phyloP scores from a whole-genome alignment of 2,797 vertebrate species.

The Monodelphis domestica region DNA sequence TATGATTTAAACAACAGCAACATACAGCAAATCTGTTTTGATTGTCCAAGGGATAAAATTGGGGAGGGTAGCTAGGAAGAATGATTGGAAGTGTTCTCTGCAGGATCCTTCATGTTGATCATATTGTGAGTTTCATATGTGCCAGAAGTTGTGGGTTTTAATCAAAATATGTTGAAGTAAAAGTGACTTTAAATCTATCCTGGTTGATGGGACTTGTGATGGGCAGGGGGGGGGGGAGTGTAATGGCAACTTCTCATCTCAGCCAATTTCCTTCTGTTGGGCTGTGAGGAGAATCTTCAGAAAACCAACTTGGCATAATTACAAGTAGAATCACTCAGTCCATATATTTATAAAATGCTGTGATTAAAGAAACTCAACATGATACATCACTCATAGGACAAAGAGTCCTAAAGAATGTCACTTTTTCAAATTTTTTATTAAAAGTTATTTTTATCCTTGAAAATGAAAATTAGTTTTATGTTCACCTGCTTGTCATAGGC shows the following conservation, averaged over 20 bases:
- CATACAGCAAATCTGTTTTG: not conserved
- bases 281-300: not conserved
- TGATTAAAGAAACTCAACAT: slow-evolving; percentile 45
- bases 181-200: slow-evolving; percentile 33
- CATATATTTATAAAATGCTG: slow-evolving; percentile 16
- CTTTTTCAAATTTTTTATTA: slow-evolving; percentile 47
- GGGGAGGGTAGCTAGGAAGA: not conserved
- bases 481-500: slow-evolving; percentile 53
- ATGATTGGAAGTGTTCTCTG: not conserved
- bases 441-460: slow-evolving; percentile 65
- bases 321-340: not conserved
- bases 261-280: not conserved
- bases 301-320: slow-evolving; percentile 6
- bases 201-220: slow-evolving; percentile 7
- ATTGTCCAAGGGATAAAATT: not conserved
- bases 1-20: slow-evolving; percentile 9
- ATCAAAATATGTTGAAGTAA: not conserved
- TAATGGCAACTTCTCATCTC: slow-evolving; percentile 24
- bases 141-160: not conserved
- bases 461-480: slow-evolving; percentile 63
- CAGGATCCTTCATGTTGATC: not conserved
- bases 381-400: slow-evolving; percentile 1
- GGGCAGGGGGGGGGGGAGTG: slow-evolving; percentile 25
- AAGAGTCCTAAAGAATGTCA: not conserved
- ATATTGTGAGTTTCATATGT: slow-evolving; percentile 25